A percentile compares a stretch with the other conserved stretches of the same genome.
Evolutionary conservation across 2,888 invertebrate genomes (phyloP).

Genomic region (Thelaira solivaga): DNA sequence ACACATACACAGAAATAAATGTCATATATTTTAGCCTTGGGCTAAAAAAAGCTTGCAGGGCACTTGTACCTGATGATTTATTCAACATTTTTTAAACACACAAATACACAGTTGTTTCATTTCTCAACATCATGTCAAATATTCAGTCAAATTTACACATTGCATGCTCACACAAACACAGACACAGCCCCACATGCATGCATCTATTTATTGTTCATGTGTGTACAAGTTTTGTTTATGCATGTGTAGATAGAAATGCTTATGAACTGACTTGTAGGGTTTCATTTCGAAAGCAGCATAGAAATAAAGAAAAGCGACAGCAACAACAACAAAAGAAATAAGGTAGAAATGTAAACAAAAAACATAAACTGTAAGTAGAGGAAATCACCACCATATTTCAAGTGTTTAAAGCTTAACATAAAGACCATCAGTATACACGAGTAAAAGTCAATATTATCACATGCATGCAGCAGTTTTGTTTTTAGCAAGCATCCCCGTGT

Average conservation of each 20-base stretch:
- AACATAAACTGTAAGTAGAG: neutral
- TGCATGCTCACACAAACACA: neutral
- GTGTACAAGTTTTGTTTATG: neutral
- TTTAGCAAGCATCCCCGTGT: conserved; percentile 20
- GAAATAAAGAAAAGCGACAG: no score
- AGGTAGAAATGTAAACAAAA: neutral
- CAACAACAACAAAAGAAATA: neutral
- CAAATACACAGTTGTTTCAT: neutral
- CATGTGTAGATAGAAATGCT: conserved; percentile 5
- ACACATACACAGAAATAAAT: neutral
- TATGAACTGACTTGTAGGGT: conserved; percentile 32
- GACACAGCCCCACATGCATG: neutral
- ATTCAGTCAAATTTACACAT: conserved; percentile 30
- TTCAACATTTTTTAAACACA: conserved; percentile 32
- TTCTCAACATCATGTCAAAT: conserved; percentile 31
- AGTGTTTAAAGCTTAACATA: conserved; percentile 27
- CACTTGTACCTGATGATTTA: conserved; percentile 58
- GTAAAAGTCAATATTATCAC: conserved; percentile 41
- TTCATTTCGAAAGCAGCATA: neutral
- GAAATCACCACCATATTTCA: conserved; percentile 46
- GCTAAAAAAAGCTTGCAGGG: conserved; percentile 51
- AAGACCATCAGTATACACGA: conserved; percentile 25
- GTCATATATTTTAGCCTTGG: conserved; percentile 37
- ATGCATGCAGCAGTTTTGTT: neutral
- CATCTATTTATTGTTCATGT: no score